Evolutionary conservation across 2,888 invertebrate species (phyloP).

Genomic region (Carcina quercana): DNA sequence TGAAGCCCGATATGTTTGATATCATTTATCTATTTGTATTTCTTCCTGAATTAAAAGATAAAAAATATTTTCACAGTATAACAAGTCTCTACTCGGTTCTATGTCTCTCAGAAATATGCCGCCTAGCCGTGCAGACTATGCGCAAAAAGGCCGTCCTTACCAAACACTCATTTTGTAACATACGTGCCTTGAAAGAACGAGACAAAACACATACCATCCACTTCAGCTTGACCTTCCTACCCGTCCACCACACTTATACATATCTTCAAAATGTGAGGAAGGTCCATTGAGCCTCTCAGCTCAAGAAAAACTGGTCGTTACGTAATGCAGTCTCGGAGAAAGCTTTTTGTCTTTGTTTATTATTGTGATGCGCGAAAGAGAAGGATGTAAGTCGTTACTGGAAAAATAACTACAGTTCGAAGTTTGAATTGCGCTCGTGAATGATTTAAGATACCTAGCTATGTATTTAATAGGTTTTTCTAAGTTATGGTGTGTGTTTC

Average conservation of each 20-base stretch:
- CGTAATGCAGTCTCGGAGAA: conserved; percentile 28
- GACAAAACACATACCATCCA: conserved; percentile 22
- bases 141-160: conserved; percentile 70
- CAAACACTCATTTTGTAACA: conserved; percentile 59
- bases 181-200: conserved; percentile 52
- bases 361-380: conserved; percentile 38
- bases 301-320: conserved; percentile 25
- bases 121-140: conserved; percentile 69
- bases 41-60: too few species aligned
- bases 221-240: conserved; percentile 9
- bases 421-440: too few species aligned
- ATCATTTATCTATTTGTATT: too few species aligned
- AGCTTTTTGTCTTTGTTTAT: conserved; percentile 54
- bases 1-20: too few species aligned
- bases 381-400: too few species aligned
- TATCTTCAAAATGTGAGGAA: not conserved
- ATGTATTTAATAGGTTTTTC: too few species aligned
- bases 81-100: conserved; percentile 26
- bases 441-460: too few species aligned
- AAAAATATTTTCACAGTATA: conserved; percentile 9
- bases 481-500: too few species aligned
- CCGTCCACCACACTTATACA: not conserved
- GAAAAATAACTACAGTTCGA: too few species aligned
- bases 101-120: conserved; percentile 59
- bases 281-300: conserved; percentile 12